These are phyloP conservation scores for Scyliorhinus canicula DNA, from an alignment of 2,797 vertebrate species.

Conservation along the genomic window DNA sequence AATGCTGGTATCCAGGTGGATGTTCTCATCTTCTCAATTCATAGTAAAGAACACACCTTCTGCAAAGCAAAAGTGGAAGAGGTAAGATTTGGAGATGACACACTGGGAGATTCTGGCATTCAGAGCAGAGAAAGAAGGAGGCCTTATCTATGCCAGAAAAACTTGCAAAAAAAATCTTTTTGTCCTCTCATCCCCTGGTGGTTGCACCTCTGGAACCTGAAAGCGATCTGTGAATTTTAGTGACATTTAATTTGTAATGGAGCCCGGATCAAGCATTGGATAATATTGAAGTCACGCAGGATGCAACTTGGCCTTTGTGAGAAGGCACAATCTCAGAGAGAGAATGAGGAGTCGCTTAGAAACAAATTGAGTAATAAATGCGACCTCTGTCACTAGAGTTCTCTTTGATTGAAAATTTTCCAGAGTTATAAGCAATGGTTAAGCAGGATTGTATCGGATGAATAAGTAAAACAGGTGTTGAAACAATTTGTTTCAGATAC, in stretches of 20 bases:
- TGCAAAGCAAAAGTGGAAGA: not conserved
- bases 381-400: not conserved
- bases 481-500: not conserved
- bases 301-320: not conserved
- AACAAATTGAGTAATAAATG: not conserved
- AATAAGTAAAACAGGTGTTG: not conserved
- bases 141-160: not conserved
- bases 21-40: not conserved
- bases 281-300: not conserved
- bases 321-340: not conserved
- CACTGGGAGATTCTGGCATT: no score
- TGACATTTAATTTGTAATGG: not conserved
- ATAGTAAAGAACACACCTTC: not conserved
- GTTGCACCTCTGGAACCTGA: not conserved
- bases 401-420: not conserved
- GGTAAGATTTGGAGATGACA: not conserved
- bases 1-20: not conserved
- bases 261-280: not conserved
- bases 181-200: not conserved
- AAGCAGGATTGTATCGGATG: not conserved
- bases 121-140: not conserved
- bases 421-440: not conserved
- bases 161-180: not conserved
- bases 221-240: not conserved
- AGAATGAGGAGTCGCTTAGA: not conserved